Percentiles rank a stretch among this genome's conserved stretches.
These are phyloP conservation scores for Austrofundulus limnaeus DNA, from an alignment of 2,113 vertebrate species.

Conservation along the genomic window DNA sequence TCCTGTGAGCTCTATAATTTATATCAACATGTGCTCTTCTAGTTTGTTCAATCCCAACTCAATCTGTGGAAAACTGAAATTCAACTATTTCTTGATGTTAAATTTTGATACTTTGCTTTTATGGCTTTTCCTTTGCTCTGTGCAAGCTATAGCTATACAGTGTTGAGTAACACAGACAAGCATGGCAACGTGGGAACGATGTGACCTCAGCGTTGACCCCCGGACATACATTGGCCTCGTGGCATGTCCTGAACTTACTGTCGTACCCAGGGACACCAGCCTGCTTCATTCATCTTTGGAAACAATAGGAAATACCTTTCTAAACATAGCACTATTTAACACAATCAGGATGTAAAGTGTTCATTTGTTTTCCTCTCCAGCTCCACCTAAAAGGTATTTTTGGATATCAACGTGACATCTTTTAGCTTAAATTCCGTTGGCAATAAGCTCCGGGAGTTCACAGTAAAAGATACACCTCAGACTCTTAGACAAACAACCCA, in stretches of 20 bases:
- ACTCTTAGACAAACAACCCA: conserved; percentile 5
- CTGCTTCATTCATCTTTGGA: conserved; percentile 71
- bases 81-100: background rate
- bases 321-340: conserved; percentile 77
- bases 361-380: conserved; percentile 73
- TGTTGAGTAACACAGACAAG: conserved; percentile 31
- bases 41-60: no score
- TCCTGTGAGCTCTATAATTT: no score
- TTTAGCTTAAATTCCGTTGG: conserved; percentile 30
- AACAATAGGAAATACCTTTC: conserved; percentile 81
- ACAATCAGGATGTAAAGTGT: conserved; percentile 80
- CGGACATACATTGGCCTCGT: conserved; percentile 55
- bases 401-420: conserved; percentile 70
- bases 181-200: conserved; percentile 55
- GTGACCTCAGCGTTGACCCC: conserved; percentile 58
- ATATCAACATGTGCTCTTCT: no score
- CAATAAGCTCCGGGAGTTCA: conserved; percentile 4
- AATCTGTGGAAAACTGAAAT: no score
- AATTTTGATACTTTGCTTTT: background rate
- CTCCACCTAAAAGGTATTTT: conserved; percentile 75
- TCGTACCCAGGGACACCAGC: conserved; percentile 61
- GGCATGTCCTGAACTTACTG: conserved; percentile 64
- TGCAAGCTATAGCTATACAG: conserved; percentile 5
- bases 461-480: conserved; percentile 11
- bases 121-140: background rate